Base-by-base conservation (phyloP, 2,797 vertebrate genomes). In the Dendrocincla tyrannina region DNA sequence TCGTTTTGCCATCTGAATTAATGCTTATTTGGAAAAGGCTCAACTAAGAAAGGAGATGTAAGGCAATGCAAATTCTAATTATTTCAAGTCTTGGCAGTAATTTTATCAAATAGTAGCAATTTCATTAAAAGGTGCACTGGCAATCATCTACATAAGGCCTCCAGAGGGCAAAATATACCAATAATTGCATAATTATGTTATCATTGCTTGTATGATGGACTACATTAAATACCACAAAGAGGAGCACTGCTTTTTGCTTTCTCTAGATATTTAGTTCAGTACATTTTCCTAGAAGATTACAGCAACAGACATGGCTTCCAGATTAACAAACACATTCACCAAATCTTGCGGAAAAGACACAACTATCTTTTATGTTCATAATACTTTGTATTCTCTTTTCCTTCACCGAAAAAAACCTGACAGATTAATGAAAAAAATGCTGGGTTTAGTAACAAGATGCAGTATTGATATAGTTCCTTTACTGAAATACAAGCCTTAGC, bases 41-140 rank as follows among this genome's bases (percentile, higher is more conserved):
- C 96, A 97, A 77, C n/a, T 84, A 53, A 98, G 91, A 84, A 96
- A 97, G 92, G 83, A 97, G 96, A 96, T 95, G 66, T 42, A 70
- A 80, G 93, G 94, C 97, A 97, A 95, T 77, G 91, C 2, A 4
- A 95, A 98, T 97, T 92, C 96, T 96, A 97, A 98, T 96, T 97
- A 98, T 96, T 96, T 97, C 95, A 97, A 97, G 84, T 69, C 89
- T 94, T 97, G 94, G 96, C 91, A 97, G 93, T 56, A 85, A 81
- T 97, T 98, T 97, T 95, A 97, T 97, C 93, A 96, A 98, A 98
- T 96, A 91, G 96, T 92, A 96, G 90, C 97, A 97, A 90, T 97
- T 97, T 97, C 97, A 98, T 98, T 98, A 97, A 93, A 96, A 98
- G 96, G 97, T 95, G 85, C 85, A 89, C 94, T 79, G 75, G 85